phyloP scores from a whole-genome alignment of 1,140 invertebrate genomes.

The Babylonia areolata region DNA sequence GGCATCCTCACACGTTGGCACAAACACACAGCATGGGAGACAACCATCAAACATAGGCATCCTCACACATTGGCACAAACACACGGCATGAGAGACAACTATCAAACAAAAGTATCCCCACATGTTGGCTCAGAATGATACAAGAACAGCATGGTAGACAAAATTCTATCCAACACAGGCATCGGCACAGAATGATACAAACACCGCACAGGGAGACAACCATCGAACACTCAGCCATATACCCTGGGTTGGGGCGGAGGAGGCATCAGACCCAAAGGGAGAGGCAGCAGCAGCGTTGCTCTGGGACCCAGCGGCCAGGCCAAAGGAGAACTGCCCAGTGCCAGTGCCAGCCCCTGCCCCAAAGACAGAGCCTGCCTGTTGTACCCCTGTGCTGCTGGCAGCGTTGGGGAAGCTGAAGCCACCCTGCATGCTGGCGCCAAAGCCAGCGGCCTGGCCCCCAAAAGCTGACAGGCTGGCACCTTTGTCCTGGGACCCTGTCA shows the following conservation, averaged over 20 bases:
- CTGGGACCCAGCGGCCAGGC: not conserved
- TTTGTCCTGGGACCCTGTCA: not conserved
- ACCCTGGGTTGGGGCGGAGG: not conserved
- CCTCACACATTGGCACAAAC: no score
- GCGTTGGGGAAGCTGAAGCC: constrained; percentile 19
- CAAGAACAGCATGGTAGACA: no score
- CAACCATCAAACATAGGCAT: no score
- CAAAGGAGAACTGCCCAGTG: constrained; percentile 23
- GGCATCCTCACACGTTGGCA: no score
- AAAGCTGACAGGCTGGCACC: not conserved
- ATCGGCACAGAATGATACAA: no score
- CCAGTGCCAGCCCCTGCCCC: constrained; percentile 13
- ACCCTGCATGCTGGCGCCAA: not conserved
- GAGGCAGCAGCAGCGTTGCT: constrained; percentile 33
- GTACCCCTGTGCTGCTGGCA: not conserved
- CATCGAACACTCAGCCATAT: not conserved
- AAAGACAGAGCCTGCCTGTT: constrained; percentile 5
- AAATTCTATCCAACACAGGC: no score
- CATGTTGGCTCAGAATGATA: no score
- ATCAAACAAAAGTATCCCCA: no score
- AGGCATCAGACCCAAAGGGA: not conserved
- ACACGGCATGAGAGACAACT: no score
- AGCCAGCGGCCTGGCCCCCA: constrained; percentile 10
- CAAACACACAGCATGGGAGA: no score
- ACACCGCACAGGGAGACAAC: no score